These are phyloP conservation scores for Brevipalpus yothersi DNA, from an alignment of 1,140 invertebrate genomes.

Conservation along the genomic window DNA sequence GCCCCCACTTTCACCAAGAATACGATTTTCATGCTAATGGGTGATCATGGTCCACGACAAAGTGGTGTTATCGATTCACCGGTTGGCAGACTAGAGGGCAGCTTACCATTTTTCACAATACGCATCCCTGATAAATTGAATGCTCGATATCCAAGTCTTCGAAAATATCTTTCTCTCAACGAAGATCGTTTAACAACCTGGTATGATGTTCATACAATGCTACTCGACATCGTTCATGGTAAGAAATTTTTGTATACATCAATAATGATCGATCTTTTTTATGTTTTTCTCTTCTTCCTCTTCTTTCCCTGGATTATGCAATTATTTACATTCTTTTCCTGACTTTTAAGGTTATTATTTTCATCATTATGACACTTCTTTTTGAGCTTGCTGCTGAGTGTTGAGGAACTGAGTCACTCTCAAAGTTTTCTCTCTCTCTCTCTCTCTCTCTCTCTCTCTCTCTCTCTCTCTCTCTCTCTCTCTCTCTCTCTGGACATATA, in stretches of 20 bases:
- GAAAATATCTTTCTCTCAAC: constrained; percentile 3
- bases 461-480: too few relatives aligned
- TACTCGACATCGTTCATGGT: constrained; percentile 13
- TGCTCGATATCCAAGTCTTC: constrained; percentile 9
- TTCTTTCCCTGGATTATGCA: too few relatives aligned
- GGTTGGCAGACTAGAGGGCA: constrained; percentile 16
- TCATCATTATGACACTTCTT: too few relatives aligned
- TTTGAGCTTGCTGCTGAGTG: too few relatives aligned
- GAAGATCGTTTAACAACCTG: constrained; percentile 4
- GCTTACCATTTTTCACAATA: constrained; percentile 16
- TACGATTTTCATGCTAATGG: constrained; percentile 8
- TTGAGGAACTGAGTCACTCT: too few relatives aligned
- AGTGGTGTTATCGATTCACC: constrained; percentile 13
- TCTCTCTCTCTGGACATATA: too few relatives aligned
- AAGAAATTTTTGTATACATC: not conserved
- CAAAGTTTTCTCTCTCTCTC: too few relatives aligned
- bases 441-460: too few relatives aligned
- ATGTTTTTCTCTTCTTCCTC: too few relatives aligned
- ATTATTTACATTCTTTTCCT: too few relatives aligned
- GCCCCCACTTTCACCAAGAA: constrained; percentile 17
- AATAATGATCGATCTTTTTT: too few relatives aligned
- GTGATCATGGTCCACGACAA: constrained; percentile 7
- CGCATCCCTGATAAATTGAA: constrained; percentile 11
- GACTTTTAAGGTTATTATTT: too few relatives aligned
- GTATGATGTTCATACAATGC: constrained; percentile 15